Base-by-base conservation (phyloP, 2,888 invertebrate genomes). In the Drosophila paracracens region DNA sequence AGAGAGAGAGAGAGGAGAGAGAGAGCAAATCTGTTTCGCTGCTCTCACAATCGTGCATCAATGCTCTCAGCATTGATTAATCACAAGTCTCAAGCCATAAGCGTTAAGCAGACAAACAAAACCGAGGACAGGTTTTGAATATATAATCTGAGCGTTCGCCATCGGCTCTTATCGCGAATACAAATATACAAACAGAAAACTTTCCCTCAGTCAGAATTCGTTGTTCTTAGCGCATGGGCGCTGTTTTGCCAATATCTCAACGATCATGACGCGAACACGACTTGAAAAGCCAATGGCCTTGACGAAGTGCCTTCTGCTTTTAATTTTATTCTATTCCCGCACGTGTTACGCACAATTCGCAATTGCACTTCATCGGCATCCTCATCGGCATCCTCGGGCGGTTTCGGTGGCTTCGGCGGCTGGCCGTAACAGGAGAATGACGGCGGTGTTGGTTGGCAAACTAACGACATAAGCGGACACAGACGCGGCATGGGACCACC, bases 131-230 rank as follows among this genome's bases (percentile, higher is more conserved):
- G 83, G 83, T 81, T 81, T 81, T 52, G 56, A 81, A 71, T 71
- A 58, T 43, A 38, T 38, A 67, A 58, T 61, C 35, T 11, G 35
- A 50, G 16, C 46, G 35, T 27, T 43, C 25, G 35, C 36, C 38
- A 8, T 29, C 38, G 18, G 51, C 50, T 68, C 73, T 87, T 68
- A 69, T 65, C 70, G 61, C 57, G 53, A 52, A 71, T 59, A 58
- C 43, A 51, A n/a, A 43, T 31, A 53, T 25, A 25, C 25, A 16
- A 25, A 16, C 16, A 46, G 8, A 16, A 16, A 46, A 46, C 43
- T 70, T 70, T 62, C 53, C 48, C 72, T 78, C 82, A 90, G 90
- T 87, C 68, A 75, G 77, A 75, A 74, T 79, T 64, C 54, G 62
- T 46, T 53, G 69, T 58, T 83, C 89, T 60, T n/a, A 46, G 62